These are phyloP conservation scores for Terebella lapidaria DNA, from an alignment of 2,888 invertebrate species.

Conservation along the genomic window DNA sequence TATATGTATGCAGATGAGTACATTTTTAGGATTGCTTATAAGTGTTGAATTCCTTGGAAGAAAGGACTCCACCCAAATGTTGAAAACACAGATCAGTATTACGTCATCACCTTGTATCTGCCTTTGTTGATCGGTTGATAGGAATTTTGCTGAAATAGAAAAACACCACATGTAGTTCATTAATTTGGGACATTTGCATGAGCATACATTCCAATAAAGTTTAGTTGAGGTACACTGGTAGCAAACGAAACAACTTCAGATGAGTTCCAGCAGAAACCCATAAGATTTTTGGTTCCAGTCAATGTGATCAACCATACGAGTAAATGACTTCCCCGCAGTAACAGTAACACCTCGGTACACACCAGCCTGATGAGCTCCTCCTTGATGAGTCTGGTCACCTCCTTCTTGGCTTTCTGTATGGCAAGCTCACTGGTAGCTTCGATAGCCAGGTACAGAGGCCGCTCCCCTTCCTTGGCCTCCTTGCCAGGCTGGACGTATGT, in stretches of 20 bases:
- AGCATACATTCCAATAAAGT: neutral
- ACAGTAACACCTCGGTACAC: too few relatives aligned
- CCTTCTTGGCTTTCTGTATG: constrained; percentile 57
- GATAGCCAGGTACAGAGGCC: constrained; percentile 95
- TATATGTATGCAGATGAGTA: too few relatives aligned
- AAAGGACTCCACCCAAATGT: too few relatives aligned
- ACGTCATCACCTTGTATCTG: constrained; percentile 76
- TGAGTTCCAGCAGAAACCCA: too few relatives aligned
- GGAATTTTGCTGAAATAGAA: constrained; percentile 53
- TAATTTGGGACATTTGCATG: neutral
- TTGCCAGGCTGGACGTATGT: constrained; percentile 84
- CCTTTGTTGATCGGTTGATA: constrained; percentile 69
- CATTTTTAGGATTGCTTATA: too few relatives aligned
- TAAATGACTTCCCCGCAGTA: too few relatives aligned
- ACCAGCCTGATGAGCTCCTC: constrained; percentile 88
- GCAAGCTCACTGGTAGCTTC: constrained; percentile 96
- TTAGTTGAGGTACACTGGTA: too few relatives aligned
- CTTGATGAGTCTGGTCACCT: constrained; percentile 94
- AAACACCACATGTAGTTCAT: constrained; percentile 12
- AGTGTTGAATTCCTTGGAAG: too few relatives aligned
- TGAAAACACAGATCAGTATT: neutral
- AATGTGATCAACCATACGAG: too few relatives aligned
- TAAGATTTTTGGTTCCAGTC: too few relatives aligned
- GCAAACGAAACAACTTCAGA: too few relatives aligned
- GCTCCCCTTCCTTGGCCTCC: constrained; percentile 65